Conservation (phyloP, 2,888 invertebrate species). For the Epinotia nisella region DNA sequence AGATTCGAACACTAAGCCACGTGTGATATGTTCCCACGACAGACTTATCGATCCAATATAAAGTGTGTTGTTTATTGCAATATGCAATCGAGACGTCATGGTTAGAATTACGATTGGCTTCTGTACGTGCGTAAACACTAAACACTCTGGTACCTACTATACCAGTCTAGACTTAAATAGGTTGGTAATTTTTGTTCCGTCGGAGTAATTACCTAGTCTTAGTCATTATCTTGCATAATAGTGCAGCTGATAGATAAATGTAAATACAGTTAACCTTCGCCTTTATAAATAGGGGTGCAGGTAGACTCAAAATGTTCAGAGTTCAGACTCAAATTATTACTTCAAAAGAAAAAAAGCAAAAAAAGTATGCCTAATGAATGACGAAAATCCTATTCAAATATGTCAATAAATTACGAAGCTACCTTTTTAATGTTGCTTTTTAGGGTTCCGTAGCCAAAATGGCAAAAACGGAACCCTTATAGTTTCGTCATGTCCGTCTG, state of each 20-base stretch:
- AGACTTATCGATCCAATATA: slow-evolving; percentile 48
- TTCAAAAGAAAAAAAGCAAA: too few species aligned
- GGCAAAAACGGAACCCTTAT: too few species aligned
- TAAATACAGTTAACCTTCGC: neutral
- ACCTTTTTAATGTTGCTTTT: too few species aligned
- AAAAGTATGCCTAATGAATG: too few species aligned
- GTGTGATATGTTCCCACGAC: slow-evolving; percentile 55
- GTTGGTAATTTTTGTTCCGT: slow-evolving; percentile 6
- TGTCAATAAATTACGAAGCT: too few species aligned
- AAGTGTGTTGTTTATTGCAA: slow-evolving; percentile 35
- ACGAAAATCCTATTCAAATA: too few species aligned
- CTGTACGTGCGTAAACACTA: slow-evolving; percentile 31
- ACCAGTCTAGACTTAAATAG: slow-evolving; percentile 16
- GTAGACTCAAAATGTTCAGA: too few species aligned
- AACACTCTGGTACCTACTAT: slow-evolving; percentile 16
- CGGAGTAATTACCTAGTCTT: neutral
- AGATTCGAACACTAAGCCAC: slow-evolving; percentile 46
- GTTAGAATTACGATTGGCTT: slow-evolving; percentile 33
- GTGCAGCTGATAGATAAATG: slow-evolving; percentile 3
- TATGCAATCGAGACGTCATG: slow-evolving; percentile 39
- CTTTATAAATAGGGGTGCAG: neutral
- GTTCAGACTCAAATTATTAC: too few species aligned
- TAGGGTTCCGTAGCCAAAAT: too few species aligned
- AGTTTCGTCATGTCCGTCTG: too few species aligned
- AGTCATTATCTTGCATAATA: slow-evolving; percentile 13